Conservation (phyloP, 2,797 vertebrate species). For the Pempheris klunzingeri region DNA sequence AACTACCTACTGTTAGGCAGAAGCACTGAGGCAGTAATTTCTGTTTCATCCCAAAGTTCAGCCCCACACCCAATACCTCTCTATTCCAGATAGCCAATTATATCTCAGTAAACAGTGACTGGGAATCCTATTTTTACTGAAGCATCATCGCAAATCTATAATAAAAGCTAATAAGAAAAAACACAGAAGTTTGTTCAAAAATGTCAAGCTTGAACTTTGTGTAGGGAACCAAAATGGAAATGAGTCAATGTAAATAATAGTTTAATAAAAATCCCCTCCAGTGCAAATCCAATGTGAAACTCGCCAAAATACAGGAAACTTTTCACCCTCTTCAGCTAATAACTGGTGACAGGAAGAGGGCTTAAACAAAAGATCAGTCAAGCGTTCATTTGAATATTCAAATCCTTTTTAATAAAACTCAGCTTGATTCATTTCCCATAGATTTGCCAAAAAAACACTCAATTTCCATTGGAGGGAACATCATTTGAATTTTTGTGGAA, state of each 20-base stretch:
- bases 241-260: constrained; percentile 88
- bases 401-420: constrained; percentile 87
- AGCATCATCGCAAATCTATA: constrained; percentile 78
- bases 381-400: constrained; percentile 89
- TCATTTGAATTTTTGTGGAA: constrained; percentile 75
- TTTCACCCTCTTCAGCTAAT: constrained; percentile 87
- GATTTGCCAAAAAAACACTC: constrained; percentile 81
- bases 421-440: constrained; percentile 83
- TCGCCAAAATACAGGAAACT: constrained; percentile 83
- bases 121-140: constrained; percentile 73
- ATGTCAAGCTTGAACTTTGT: constrained; percentile 83
- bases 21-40: constrained; percentile 72
- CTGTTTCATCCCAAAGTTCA: constrained; percentile 79
- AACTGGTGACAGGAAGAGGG: constrained; percentile 84
- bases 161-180: constrained; percentile 78
- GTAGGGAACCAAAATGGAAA: constrained; percentile 83
- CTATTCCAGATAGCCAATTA: constrained; percentile 83
- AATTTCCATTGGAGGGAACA: constrained; percentile 74
- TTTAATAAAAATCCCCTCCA: constrained; percentile 86
- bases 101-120: constrained; percentile 82
- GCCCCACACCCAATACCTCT: constrained; percentile 66
- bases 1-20: constrained; percentile 74
- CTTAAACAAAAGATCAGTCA: constrained; percentile 89
- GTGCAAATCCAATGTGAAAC: constrained; percentile 85
- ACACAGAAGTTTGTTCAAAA: constrained; percentile 83